phyloP scores from a whole-genome alignment of 2,113 vertebrate species.

The Cololabis saira region DNA sequence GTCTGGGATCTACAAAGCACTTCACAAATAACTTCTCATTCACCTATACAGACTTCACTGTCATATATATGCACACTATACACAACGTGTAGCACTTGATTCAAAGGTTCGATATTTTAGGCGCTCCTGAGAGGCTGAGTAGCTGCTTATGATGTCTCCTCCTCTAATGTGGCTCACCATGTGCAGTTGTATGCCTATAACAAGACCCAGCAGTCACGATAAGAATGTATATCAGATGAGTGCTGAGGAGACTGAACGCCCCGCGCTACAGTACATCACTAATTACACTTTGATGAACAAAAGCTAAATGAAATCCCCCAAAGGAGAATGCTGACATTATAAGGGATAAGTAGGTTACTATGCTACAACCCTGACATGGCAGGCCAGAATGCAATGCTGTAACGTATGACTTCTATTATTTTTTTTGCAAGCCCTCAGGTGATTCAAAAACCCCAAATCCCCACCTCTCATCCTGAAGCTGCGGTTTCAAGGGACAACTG shows the following conservation, averaged over 20 bases:
- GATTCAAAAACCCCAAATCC: slow-evolving; percentile 51
- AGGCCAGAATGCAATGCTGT: slow-evolving; percentile 42
- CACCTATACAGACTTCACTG: too few species aligned
- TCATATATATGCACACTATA: too few species aligned
- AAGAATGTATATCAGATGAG: slow-evolving; percentile 46
- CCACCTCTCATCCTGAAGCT: slow-evolving; percentile 24
- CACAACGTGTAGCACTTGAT: too few species aligned
- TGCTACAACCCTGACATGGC: slow-evolving; percentile 59
- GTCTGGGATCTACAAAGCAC: too few species aligned
- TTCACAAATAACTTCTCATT: too few species aligned
- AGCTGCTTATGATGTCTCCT: too few species aligned
- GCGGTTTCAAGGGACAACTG: slow-evolving; percentile 32
- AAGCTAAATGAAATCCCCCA: slow-evolving; percentile 46
- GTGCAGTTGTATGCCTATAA: slow-evolving; percentile 28
- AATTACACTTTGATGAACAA: slow-evolving; percentile 66
- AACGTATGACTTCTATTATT: slow-evolving; percentile 24
- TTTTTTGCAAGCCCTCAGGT: slow-evolving; percentile 46
- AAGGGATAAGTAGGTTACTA: slow-evolving; percentile 65
- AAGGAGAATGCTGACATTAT: slow-evolving; percentile 65
- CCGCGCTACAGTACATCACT: slow-evolving; percentile 53
- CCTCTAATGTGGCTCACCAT: slow-evolving; percentile 1
- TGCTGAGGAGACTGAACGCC: slow-evolving; percentile 44
- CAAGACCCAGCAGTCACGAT: slow-evolving; percentile 59
- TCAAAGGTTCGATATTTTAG: too few species aligned
- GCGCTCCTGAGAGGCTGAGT: too few species aligned